A percentile compares a stretch with the other conserved stretches of the same genome.
These are phyloP conservation scores for Myotis daubentonii DNA, from an alignment of 2,797 vertebrate species.

Conservation along the genomic window DNA sequence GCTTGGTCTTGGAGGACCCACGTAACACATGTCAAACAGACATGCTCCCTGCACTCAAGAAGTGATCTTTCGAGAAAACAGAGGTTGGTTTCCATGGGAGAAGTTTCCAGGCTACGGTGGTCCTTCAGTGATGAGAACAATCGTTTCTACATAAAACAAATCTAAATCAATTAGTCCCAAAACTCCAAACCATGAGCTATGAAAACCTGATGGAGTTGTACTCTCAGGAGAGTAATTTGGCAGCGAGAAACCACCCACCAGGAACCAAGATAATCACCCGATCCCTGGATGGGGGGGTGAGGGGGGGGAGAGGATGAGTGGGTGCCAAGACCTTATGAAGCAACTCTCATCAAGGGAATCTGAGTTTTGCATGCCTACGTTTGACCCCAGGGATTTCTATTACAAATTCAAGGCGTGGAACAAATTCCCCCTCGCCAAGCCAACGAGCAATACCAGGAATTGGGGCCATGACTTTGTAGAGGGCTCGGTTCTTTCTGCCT, in stretches of 20 bases:
- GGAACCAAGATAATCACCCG: slow-evolving; percentile 60
- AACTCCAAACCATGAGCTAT: slow-evolving; percentile 45
- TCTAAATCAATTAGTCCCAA: slow-evolving; percentile 43
- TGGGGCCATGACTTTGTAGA: not conserved
- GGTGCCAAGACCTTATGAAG: slow-evolving; percentile 12
- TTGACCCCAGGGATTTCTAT: not conserved
- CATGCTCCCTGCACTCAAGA: not conserved
- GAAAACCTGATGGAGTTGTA: slow-evolving; percentile 43
- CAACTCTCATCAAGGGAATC: not conserved
- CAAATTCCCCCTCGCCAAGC: not conserved
- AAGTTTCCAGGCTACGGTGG: not conserved
- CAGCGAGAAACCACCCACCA: slow-evolving; percentile 62
- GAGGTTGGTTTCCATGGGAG: not conserved
- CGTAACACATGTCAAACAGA: not conserved
- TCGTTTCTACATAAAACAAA: slow-evolving; percentile 23
- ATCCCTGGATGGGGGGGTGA: not conserved
- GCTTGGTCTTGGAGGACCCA: not conserved
- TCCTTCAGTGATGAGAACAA: not conserved
- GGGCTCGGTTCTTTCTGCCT: not conserved
- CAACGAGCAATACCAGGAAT: not conserved
- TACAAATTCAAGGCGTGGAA: not conserved
- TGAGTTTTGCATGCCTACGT: not conserved
- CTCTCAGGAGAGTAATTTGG: slow-evolving; percentile 56
- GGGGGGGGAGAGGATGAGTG: slow-evolving; percentile 8
- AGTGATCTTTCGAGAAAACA: not conserved